Percentiles rank a stretch among this genome's conserved stretches.
phyloP scores from a whole-genome alignment of 1,140 invertebrate species.

The Frieseomelitta varia region DNA sequence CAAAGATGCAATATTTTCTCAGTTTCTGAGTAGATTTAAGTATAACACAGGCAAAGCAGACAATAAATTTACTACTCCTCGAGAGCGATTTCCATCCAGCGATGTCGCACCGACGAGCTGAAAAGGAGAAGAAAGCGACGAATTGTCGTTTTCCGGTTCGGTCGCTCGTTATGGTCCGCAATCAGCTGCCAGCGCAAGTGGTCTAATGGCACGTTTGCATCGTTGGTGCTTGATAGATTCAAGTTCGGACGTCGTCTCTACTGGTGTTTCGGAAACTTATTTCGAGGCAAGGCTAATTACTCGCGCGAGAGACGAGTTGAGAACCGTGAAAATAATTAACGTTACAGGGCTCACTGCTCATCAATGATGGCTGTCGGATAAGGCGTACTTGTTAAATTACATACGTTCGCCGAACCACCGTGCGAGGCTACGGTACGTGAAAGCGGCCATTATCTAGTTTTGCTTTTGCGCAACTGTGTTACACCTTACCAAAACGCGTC shows the following conservation, averaged over 20 bases:
- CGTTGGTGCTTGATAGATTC: neutral
- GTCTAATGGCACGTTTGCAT: no score
- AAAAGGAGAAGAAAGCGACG: no score
- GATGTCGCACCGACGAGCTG: no score
- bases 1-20: no score
- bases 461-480: slow-evolving; percentile 73
- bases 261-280: neutral
- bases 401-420: slow-evolving; percentile 72
- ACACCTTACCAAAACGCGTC: slow-evolving; percentile 62
- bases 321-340: slow-evolving; percentile 78
- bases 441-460: slow-evolving; percentile 80
- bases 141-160: no score
- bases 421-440: slow-evolving; percentile 77
- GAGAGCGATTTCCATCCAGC: no score
- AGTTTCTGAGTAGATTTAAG: no score
- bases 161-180: no score
- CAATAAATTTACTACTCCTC: no score
- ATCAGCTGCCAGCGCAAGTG: no score
- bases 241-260: neutral
- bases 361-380: slow-evolving; percentile 77
- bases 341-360: slow-evolving; percentile 77
- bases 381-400: slow-evolving; percentile 75
- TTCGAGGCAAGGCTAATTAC: neutral
- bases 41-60: no score
- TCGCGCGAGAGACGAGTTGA: slow-evolving; percentile 45